A percentile compares a stretch with the other conserved stretches of the same genome.
These are phyloP conservation scores for Pachycephala philippinensis DNA, from an alignment of 2,113 vertebrate genomes.

Conservation along the genomic window DNA sequence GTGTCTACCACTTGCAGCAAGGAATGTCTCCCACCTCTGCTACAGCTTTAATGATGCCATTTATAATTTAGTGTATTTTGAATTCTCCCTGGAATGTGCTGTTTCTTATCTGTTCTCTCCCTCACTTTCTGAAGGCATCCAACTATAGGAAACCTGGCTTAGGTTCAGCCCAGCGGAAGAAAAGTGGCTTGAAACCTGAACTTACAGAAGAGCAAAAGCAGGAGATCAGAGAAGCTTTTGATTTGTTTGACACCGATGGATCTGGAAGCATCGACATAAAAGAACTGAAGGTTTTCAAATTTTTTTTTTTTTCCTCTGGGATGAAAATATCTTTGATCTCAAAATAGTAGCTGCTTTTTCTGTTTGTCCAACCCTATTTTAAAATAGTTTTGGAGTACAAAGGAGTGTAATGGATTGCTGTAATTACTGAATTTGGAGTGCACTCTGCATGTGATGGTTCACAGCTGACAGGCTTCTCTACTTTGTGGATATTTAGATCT, in stretches of 20 bases:
- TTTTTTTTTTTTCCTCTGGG: not conserved
- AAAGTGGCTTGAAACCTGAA: slow-evolving; percentile 76
- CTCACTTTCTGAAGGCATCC: slow-evolving; percentile 75
- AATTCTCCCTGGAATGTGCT: not conserved
- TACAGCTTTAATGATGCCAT: not conserved
- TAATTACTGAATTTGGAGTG: not conserved
- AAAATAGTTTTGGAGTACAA: not conserved
- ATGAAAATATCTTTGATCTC: not conserved
- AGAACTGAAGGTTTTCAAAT: slow-evolving; percentile 84
- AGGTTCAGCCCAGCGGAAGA: slow-evolving; percentile 74
- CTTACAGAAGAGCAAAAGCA: slow-evolving; percentile 88
- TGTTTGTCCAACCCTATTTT: not conserved
- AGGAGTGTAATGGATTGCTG: not conserved
- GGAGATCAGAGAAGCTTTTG: slow-evolving; percentile 92
- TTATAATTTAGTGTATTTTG: not conserved
- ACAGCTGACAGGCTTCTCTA: not conserved
- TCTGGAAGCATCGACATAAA: slow-evolving; percentile 89
- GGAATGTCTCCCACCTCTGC: not conserved
- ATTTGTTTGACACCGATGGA: slow-evolving; percentile 89
- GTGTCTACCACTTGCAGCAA: not conserved
- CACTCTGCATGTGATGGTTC: not conserved
- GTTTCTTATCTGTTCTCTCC: not conserved
- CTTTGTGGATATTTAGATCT: not conserved
- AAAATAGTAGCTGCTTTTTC: not conserved
- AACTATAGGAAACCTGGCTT: slow-evolving; percentile 67